Percentiles rank a stretch among this genome's conserved stretches.
Evolutionary conservation across 2,888 invertebrate species (phyloP).

Genomic region (Caenorhabditis sp.): DNA sequence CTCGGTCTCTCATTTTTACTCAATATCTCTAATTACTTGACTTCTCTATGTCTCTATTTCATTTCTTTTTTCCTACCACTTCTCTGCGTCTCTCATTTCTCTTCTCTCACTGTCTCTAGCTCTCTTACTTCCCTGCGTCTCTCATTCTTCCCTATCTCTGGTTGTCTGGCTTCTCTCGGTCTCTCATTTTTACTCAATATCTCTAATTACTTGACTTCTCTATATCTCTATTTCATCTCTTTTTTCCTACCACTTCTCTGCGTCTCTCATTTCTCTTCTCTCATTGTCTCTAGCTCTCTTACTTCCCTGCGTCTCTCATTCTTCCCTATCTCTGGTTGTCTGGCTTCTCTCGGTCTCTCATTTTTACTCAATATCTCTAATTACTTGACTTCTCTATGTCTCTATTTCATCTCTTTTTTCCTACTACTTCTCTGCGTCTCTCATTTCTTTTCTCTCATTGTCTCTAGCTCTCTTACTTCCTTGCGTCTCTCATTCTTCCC

Average conservation of each 20-base stretch:
- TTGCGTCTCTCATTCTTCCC: background rate
- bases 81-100: background rate
- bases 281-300: conserved; percentile 2
- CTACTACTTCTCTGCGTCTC: background rate
- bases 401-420: no score
- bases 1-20: no score
- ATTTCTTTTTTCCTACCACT: background rate
- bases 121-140: conserved; percentile 9
- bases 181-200: no score
- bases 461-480: background rate
- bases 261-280: background rate
- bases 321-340: background rate
- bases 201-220: no score
- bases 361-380: conserved; percentile 5
- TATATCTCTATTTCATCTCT: no score
- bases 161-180: background rate
- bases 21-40: no score
- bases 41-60: conserved; percentile 1
- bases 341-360: background rate
- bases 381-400: no score
- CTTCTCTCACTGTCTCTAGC: background rate
- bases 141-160: background rate
- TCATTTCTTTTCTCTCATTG: no score
- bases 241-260: no score
- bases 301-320: background rate